Percentiles rank a stretch among this genome's conserved stretches.
Conservation (phyloP, 2,113 vertebrate species). For the Dicaeum eximium region DNA sequence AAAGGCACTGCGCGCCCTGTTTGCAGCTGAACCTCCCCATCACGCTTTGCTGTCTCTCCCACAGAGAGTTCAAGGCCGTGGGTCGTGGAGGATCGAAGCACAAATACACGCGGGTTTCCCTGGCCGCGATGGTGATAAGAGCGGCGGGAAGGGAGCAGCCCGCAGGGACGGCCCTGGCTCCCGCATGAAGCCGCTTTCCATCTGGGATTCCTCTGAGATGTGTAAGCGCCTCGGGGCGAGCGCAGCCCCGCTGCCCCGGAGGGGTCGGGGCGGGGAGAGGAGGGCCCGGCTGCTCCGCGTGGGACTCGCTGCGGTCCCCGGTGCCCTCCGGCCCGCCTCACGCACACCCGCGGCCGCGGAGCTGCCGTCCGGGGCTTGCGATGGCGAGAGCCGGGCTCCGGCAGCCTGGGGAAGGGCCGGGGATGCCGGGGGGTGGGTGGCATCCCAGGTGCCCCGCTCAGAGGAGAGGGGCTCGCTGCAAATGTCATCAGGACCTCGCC, state of each 20-base stretch:
- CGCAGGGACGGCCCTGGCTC: background rate
- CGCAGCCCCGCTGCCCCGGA: background rate
- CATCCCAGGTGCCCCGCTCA: background rate
- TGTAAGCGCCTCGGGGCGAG: rapidly evolving
- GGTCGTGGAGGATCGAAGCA: background rate
- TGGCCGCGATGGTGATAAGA: rapidly evolving
- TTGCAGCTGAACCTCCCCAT: background rate
- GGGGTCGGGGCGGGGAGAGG: rapidly evolving
- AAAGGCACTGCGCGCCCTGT: background rate
- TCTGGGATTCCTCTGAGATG: background rate
- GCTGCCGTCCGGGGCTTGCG: background rate
- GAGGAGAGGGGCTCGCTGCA: background rate
- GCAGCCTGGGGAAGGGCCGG: background rate
- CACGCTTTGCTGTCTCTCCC: background rate
- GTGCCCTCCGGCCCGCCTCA: too few relatives aligned
- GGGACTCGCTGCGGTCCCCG: background rate
- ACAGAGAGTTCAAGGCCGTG: background rate
- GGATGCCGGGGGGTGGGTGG: background rate
- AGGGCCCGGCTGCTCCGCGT: rapidly evolving
- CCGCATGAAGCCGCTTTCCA: rapidly evolving
- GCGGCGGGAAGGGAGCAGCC: background rate
- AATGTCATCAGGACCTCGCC: background rate
- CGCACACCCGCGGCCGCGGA: rapidly evolving
- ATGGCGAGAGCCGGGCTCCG: background rate
- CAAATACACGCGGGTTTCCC: background rate